Base-by-base conservation (phyloP, 1,140 invertebrate genomes). In the Paramacrobiotus metropolitanus region DNA sequence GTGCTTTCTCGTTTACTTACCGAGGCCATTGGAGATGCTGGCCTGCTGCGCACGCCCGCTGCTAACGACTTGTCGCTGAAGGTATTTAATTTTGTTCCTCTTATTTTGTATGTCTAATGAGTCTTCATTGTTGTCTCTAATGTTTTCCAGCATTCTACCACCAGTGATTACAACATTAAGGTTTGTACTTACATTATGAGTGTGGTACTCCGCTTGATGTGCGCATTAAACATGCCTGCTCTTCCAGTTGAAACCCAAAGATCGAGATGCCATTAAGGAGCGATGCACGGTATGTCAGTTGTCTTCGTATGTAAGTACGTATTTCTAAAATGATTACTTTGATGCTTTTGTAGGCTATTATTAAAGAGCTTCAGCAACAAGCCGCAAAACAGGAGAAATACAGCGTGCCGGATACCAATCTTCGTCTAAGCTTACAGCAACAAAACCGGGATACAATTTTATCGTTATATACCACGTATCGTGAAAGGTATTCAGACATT, bases 221-320 rank as follows among this genome's bases (percentile, higher is more conserved):
- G 34, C 9, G 34, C n/a, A n/a, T n/a, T 40, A 20, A 55, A 55
- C 15, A 24, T 55, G 15, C 24, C 48, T 20, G n/a, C 34, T 15
- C 34, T 55, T 55, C 15, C 24, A 86, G 74, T 71, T 91, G 29
- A 81, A 84, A 67, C 87, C 91, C 68, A 89, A 86, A 73, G 87
- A 91, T 71, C 77, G 84, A 60, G 86, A 87, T 68, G 78, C 82
- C 44, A 79, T 96, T n/a, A 96, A 96, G 75, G 92, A 96, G 68
- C 86, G 86, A 67, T 91, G 90, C 76, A 79, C 85, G 60, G 86
- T 87, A 73, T 78, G 79, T 70, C 61, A n/a, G 29, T 61, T 29
- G 48, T 44, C 20, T 30, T 60, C 62, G n/a, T 65, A 20, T 30
- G n/a, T 30, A 59, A 4, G 30, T 15, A 30, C 59, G 9, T 59